Conservation (phyloP, 2,113 vertebrate species). For the Scatophagus argus region DNA sequence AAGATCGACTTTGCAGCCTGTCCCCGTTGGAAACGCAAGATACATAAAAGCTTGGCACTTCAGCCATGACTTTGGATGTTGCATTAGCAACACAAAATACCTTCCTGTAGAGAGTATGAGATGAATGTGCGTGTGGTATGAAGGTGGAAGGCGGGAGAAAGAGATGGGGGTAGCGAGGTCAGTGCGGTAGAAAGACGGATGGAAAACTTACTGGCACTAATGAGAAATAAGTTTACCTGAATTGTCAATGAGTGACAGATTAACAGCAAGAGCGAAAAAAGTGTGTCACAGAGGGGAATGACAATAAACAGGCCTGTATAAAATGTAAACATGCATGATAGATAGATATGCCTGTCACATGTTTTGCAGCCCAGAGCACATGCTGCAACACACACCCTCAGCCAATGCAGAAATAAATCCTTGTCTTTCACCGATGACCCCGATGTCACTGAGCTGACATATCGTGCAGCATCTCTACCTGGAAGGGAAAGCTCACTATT, state of each 20-base stretch:
- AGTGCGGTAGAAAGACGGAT: background rate
- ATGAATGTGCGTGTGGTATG: background rate
- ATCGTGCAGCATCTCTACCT: background rate
- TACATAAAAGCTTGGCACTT: background rate
- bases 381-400: background rate
- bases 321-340: background rate
- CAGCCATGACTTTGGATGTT: background rate
- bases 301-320: background rate
- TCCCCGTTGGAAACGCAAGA: background rate
- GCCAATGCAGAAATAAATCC: slow-evolving; percentile 7
- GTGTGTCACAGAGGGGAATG: background rate
- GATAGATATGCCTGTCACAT: background rate
- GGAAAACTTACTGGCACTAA: background rate
- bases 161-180: background rate
- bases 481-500: background rate
- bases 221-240: background rate
- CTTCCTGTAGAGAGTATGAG: no score
- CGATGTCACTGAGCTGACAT: slow-evolving; percentile 20
- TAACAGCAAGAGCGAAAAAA: background rate
- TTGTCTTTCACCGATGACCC: slow-evolving; percentile 15
- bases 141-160: background rate
- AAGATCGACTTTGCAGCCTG: background rate
- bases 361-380: background rate
- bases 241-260: background rate
- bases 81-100: background rate